Base-by-base conservation (phyloP, 2,797 vertebrate species). In the Pipistrellus kuhlii region DNA sequence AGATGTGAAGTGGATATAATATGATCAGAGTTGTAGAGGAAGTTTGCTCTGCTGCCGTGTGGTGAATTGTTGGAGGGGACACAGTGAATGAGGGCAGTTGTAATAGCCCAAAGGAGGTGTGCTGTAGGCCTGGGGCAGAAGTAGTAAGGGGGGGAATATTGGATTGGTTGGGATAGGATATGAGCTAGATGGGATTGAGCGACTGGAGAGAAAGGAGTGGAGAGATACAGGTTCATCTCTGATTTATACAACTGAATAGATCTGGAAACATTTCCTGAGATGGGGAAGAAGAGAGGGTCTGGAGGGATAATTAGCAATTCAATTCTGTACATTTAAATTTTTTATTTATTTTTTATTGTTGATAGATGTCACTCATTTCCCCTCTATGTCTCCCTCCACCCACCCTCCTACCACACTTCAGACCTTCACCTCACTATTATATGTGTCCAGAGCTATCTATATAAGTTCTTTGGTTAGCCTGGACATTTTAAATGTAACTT, bases 1-100 rank as follows among this genome's bases (percentile, higher is more conserved):
- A 12, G 32, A 8, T 0, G 0, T 18, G 41, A 51, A 69, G 27
- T 1, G 41, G 12, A 6, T 46, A 3, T 1, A 73, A 41, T 25
- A 23, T 69, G 23, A 13, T 91, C 87, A 76, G n/a, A 32, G 48
- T 7, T 82, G 13, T 13, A 55, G 25, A 78, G 57, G 14, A 18
- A 20, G 3, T 77, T 59, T 30, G 15, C 69, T 64, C 20, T 76
- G 80, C 30, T 21, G 8, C 48, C 14, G 3, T 44, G 38, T n/a
- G 57, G 51, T 6, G 64, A 51, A 15, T 20, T 53, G 68, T 1
- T 38, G 59, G 73, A 75, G 30, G 53, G 53, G 6, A 38, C 9
- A 4, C 38, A 32, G 88, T 12, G 32, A 23, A 13, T 6, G 20
- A 66, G 6, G 35, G 6, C 21, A 46, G 9, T 13, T 72, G 17